These are phyloP conservation scores for Ceratoteleas bidentatus DNA, from an alignment of 1,140 invertebrate species.

Conservation along the genomic window DNA sequence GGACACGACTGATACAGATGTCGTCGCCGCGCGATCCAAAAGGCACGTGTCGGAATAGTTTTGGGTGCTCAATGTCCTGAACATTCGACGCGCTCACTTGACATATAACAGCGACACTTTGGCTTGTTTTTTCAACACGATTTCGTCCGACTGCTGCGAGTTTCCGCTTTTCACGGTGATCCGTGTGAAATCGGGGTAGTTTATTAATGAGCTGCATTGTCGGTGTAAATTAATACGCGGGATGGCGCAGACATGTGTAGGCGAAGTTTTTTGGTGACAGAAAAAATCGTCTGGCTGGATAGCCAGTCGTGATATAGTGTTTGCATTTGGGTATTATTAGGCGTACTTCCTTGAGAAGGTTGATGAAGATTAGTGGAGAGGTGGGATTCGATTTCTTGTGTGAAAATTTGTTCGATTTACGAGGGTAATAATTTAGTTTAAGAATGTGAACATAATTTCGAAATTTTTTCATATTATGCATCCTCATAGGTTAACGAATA, in stretches of 20 bases:
- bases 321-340: slow-evolving; percentile 25
- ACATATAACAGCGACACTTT: slow-evolving; percentile 36
- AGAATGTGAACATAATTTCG: too few species aligned
- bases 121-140: slow-evolving; percentile 45
- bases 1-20: slow-evolving; percentile 56
- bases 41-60: slow-evolving; percentile 43
- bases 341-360: slow-evolving; percentile 7
- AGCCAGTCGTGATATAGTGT: slow-evolving; percentile 16
- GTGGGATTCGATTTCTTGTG: too few species aligned
- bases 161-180: slow-evolving; percentile 16
- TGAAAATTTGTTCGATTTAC: too few species aligned
- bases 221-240: slow-evolving; percentile 19
- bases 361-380: too few species aligned
- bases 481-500: too few species aligned
- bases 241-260: slow-evolving; percentile 9
- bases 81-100: slow-evolving; percentile 55
- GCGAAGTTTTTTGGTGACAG: slow-evolving; percentile 9
- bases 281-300: slow-evolving; percentile 11
- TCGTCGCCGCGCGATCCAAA: slow-evolving; percentile 32
- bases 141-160: slow-evolving; percentile 15
- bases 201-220: slow-evolving; percentile 35
- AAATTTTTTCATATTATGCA: too few species aligned
- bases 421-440: too few species aligned
- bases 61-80: slow-evolving; percentile 26
- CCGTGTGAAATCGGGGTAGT: slow-evolving; percentile 22